Evolutionary conservation across 2,797 vertebrate species (phyloP), one percentile per base, ranked within the genome.

Genomic region (Furcifer pardalis): DNA sequence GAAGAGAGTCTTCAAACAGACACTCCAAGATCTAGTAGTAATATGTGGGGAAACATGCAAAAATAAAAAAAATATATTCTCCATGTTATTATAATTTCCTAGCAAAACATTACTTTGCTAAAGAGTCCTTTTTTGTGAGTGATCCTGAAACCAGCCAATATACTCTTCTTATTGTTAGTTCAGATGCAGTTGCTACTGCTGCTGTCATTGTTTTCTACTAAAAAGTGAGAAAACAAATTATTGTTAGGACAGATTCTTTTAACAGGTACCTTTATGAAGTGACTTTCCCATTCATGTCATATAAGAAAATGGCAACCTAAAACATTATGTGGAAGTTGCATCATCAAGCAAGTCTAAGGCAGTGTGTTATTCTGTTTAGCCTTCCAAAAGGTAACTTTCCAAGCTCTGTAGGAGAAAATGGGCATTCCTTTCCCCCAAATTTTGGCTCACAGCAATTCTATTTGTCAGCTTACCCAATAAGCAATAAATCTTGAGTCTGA

Each of bases 141-240:
- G 80, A 84, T 85, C 81, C 8, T 4, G 86, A 65, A 84, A 81
- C 0, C 25, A 90, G 84, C 84, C 90, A 49, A 89, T 44, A 80
- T 89, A 91, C 91, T 87, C 87, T 88, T 89, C 87, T 91, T 87
- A 89, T 90, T 91, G 89, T 87, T 83, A 15, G 17, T 56, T 89
- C 2, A 74, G 78, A 88, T 88, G 88, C 87, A 91, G 85, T 85
- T 86, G 89, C 89, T 87, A 85, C 84, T 90, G 88, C 56, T 77
- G 90, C 88, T 77, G 77, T 75, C 71, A 3, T 8, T 32, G 19
- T 44, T 46, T 35, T 59, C 27, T 2, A 17, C 17, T 21, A 46
- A 75, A 52, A 17, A 66, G 21, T 40, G 17, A 77, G 19, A 30
- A 40, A 7, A 30, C 56, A 44, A 44, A 59, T 13, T 77, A 5